A percentile compares a stretch with the other conserved stretches of the same genome.
phyloP scores from a whole-genome alignment of 2,888 invertebrate genomes.

The Neoascia interrupta region DNA sequence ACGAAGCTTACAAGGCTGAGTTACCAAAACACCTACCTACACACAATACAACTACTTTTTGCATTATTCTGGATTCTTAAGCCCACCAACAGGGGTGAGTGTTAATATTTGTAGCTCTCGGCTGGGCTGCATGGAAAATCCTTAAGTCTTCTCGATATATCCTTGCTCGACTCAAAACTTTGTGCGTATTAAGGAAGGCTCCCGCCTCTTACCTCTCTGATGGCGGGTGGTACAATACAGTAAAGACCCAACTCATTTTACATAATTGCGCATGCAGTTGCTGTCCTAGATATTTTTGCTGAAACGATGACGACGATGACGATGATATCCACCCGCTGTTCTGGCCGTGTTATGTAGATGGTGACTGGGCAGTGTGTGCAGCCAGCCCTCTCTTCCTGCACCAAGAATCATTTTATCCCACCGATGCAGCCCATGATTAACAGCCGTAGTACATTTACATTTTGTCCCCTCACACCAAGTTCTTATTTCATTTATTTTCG shows the following conservation, averaged over 20 bases:
- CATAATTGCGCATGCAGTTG: constrained; percentile 61
- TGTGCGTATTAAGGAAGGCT: constrained; percentile 56
- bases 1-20: constrained; percentile 17
- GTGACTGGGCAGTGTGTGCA: constrained; percentile 54
- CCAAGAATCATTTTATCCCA: constrained; percentile 59
- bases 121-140: constrained; percentile 51
- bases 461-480: constrained; percentile 41
- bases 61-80: constrained; percentile 37
- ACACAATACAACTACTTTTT: constrained; percentile 31
- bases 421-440: constrained; percentile 61
- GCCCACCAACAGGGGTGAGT: constrained; percentile 21
- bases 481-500: constrained; percentile 62
- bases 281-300: constrained; percentile 62
- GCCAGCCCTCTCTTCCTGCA: constrained; percentile 7
- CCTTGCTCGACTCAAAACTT: constrained; percentile 16
- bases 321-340: constrained; percentile 52
- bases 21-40: constrained; percentile 9
- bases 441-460: constrained; percentile 56
- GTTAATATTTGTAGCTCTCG: constrained; percentile 48
- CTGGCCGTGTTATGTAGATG: constrained; percentile 23
- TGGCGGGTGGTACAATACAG: no score
- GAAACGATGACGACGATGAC: constrained; percentile 65
- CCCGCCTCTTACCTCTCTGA: constrained; percentile 4
- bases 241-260: constrained; percentile 47
- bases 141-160: constrained; percentile 61